phyloP scores from a whole-genome alignment of 2,888 invertebrate genomes.

The Nudaria mundana region DNA sequence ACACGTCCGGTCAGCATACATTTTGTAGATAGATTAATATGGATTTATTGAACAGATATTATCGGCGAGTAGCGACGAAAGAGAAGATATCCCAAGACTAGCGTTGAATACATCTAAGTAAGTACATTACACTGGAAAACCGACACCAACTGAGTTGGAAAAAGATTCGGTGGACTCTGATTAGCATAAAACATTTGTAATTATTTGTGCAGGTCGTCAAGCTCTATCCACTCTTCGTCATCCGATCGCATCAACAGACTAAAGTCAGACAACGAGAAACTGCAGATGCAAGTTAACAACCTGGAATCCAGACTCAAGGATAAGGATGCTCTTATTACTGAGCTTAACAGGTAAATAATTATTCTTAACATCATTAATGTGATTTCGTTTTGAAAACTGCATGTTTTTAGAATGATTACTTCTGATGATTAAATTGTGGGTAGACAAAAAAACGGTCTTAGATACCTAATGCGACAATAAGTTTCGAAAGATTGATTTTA shows the following conservation, averaged over 20 bases:
- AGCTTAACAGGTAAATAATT: constrained; percentile 60
- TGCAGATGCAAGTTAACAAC: constrained; percentile 55
- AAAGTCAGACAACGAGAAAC: constrained; percentile 56
- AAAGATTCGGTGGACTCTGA: no score
- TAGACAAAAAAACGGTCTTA: no score
- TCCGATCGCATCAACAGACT: constrained; percentile 56
- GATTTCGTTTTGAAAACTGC: no score
- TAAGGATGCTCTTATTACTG: constrained; percentile 70
- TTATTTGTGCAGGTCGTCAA: constrained; percentile 47
- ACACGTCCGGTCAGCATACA: no score
- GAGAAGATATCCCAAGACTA: constrained; percentile 66
- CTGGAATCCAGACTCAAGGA: constrained; percentile 62
- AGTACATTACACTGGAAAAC: constrained; percentile 35
- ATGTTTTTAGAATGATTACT: no score
- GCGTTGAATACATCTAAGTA: constrained; percentile 68
- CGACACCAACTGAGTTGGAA: no score
- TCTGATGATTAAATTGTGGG: no score
- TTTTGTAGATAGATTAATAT: no score
- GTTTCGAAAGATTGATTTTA: no score
- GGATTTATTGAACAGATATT: constrained; percentile 69
- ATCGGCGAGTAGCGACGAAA: constrained; percentile 70
- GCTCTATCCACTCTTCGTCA: constrained; percentile 64
- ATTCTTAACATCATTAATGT: no score
- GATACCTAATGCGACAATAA: no score
- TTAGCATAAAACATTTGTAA: no score